Evolutionary conservation across 1,140 invertebrate species (phyloP).

Genomic region (Zaprionus davidi): DNA sequence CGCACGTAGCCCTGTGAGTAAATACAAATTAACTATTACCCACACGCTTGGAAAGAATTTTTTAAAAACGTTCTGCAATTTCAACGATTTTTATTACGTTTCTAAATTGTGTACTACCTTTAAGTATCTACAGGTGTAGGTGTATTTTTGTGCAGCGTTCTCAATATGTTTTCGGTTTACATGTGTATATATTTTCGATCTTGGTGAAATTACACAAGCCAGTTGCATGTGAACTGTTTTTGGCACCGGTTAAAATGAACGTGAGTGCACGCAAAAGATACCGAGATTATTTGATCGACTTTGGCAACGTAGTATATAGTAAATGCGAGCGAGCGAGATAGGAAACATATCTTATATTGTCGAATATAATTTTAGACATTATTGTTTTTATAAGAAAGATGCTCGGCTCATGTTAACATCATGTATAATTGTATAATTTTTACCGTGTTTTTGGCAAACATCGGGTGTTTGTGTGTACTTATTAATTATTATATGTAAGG

Average conservation of each 20-base stretch:
- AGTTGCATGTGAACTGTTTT: neutral
- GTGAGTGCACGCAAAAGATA: neutral
- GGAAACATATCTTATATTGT: constrained; percentile 4
- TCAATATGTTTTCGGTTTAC: neutral
- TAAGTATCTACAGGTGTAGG: neutral
- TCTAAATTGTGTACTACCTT: constrained; percentile 5
- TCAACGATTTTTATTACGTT: constrained; percentile 68
- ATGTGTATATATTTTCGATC: neutral
- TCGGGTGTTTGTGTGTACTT: neutral
- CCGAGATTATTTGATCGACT: neutral
- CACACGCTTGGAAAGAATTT: constrained; percentile 36
- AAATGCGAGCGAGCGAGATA: constrained; percentile 1
- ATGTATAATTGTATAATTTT: neutral
- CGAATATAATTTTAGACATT: neutral
- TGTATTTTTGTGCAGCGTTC: neutral
- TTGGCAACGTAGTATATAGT: neutral
- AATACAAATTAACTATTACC: constrained; percentile 17
- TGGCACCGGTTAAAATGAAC: neutral
- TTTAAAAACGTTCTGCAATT: constrained; percentile 64
- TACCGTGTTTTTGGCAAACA: neutral
- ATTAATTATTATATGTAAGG: neutral
- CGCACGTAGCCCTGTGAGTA: constrained; percentile 29
- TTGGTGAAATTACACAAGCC: constrained; percentile 1
- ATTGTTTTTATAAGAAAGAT: constrained; percentile 2
- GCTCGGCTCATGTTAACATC: neutral